These are phyloP conservation scores for Copidosoma aretas DNA, from an alignment of 2,888 invertebrate species.

Conservation along the genomic window DNA sequence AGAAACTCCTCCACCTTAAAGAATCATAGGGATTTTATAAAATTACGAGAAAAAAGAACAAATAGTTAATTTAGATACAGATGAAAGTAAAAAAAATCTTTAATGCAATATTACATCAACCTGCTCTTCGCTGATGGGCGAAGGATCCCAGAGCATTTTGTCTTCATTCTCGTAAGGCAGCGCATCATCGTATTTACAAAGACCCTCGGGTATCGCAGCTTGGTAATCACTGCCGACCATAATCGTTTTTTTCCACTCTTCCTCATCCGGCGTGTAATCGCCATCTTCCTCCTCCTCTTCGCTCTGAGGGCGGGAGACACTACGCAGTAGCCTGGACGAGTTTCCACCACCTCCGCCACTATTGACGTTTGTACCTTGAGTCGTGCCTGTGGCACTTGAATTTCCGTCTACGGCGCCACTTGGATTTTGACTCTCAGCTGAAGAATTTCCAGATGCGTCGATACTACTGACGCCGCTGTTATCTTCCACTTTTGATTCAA, in stretches of 20 bases:
- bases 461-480: neutral
- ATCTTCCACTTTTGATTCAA: slow-evolving; percentile 27
- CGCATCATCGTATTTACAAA: slow-evolving; percentile 92
- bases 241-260: slow-evolving; percentile 91
- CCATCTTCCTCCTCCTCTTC: slow-evolving; percentile 84
- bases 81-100: too few species aligned
- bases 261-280: slow-evolving; percentile 84
- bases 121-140: slow-evolving; percentile 72
- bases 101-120: neutral
- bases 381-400: slow-evolving; percentile 13
- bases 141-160: slow-evolving; percentile 92
- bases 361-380: slow-evolving; percentile 33
- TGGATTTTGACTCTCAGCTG: neutral
- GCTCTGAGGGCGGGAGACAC: slow-evolving; percentile 76
- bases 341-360: slow-evolving; percentile 52
- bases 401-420: neutral
- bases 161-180: slow-evolving; percentile 95
- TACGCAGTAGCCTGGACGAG: slow-evolving; percentile 58
- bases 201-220: slow-evolving; percentile 90
- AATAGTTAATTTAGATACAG: too few species aligned
- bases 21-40: too few species aligned
- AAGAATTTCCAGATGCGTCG: slow-evolving; percentile 1
- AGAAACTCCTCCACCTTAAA: slow-evolving; percentile 78
- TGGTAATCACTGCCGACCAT: slow-evolving; percentile 96
- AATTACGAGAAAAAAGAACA: too few species aligned